Percentiles rank a stretch among this genome's conserved stretches.
Evolutionary conservation across 1,140 invertebrate species (phyloP).

Genomic region (Phymorhynchus buccinoides): DNA sequence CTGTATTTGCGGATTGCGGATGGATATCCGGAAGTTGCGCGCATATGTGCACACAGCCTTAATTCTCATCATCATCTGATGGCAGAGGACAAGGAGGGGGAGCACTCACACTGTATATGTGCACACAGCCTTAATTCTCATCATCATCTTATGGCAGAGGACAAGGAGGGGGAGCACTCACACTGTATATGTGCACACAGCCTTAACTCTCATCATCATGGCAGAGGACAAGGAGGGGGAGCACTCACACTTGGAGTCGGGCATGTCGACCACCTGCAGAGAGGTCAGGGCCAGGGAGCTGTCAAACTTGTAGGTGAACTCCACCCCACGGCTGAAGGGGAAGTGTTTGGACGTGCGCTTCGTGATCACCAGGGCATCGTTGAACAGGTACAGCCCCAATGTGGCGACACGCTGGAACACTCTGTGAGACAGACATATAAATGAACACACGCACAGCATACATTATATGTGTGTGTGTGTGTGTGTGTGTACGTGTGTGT

Average conservation of each 20-base stretch:
- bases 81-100: no score
- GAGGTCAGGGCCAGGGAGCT: conserved; percentile 52
- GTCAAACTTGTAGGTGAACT: conserved; percentile 64
- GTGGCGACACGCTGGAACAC: conserved; percentile 63
- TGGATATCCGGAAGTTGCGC: no score
- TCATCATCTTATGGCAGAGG: no score
- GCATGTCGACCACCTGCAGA: conserved; percentile 61
- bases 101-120: conserved; percentile 66
- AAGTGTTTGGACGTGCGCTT: conserved; percentile 60
- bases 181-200: no score
- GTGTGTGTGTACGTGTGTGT: no score
- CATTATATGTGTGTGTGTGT: not conserved
- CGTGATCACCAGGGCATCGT: conserved; percentile 65
- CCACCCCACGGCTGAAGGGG: conserved; percentile 60
- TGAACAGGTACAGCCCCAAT: conserved; percentile 66
- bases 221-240: no score
- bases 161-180: conserved; percentile 59
- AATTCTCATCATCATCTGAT: no score
- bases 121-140: no score
- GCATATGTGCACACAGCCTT: no score
- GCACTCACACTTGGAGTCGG: conserved; percentile 67
- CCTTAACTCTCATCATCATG: no score
- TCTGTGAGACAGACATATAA: conserved; percentile 43
- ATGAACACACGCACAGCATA: not conserved
- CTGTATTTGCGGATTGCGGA: no score